Percentiles rank a stretch among this genome's conserved stretches.
Conservation (phyloP, 2,113 vertebrate species). For the Phaethon lepturus region DNA sequence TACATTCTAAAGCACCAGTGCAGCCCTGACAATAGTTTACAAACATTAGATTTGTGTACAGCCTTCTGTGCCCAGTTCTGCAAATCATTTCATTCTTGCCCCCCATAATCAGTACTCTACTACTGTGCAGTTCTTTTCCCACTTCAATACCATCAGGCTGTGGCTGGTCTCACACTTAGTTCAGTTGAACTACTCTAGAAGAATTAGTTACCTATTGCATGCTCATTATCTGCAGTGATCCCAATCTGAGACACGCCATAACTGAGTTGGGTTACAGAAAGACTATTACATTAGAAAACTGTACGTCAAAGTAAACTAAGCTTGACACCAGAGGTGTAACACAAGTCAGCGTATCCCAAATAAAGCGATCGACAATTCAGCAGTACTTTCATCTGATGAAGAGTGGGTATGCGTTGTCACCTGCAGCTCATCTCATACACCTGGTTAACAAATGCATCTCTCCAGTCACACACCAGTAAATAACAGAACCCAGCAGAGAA, state of each 20-base stretch:
- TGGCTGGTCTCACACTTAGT: neutral
- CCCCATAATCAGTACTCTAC: neutral
- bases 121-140: neutral
- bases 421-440: neutral
- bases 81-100: neutral
- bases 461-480: neutral
- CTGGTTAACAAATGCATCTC: neutral
- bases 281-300: neutral
- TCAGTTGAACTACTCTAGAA: neutral
- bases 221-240: neutral
- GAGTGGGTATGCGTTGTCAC: neutral
- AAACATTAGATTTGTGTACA: accelerated
- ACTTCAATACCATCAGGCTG: neutral
- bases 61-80: neutral
- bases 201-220: neutral
- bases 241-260: neutral
- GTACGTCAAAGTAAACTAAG: neutral
- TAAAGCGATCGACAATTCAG: accelerated
- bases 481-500: neutral
- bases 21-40: neutral
- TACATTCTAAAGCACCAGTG: neutral
- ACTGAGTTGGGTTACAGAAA: neutral
- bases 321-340: neutral
- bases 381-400: neutral
- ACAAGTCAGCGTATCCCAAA: accelerated